phyloP scores from a whole-genome alignment of 1,140 invertebrate genomes.

The Conus ventricosus region DNA sequence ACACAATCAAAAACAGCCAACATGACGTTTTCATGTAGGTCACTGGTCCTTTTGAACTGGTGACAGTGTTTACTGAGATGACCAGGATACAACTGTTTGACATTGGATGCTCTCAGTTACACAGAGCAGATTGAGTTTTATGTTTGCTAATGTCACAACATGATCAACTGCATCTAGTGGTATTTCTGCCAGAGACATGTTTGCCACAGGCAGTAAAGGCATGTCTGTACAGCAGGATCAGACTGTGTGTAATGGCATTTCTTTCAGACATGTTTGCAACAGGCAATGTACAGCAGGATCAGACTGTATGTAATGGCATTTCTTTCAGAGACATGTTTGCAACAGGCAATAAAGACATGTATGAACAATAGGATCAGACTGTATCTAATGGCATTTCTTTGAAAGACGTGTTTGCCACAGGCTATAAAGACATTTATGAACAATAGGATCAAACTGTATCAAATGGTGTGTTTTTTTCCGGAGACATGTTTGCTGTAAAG shows the following conservation, averaged over 20 bases:
- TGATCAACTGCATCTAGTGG: not conserved
- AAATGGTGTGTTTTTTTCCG: not conserved
- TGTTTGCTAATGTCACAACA: not conserved
- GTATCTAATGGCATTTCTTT: not conserved
- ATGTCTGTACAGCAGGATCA: not conserved
- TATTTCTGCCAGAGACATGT: not conserved
- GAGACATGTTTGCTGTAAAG: not conserved
- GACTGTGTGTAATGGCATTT: not conserved
- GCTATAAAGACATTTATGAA: no score
- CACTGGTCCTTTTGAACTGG: no score
- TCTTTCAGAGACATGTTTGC: conserved; percentile 74
- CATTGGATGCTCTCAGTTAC: no score
- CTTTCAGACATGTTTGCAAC: not conserved
- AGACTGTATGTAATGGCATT: not conserved
- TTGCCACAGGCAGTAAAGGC: not conserved
- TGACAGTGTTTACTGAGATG: no score
- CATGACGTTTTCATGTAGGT: no score
- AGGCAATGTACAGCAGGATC: not conserved
- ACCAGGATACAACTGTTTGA: no score
- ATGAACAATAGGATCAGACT: not conserved
- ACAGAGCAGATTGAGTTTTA: no score
- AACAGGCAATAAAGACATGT: conserved; percentile 60
- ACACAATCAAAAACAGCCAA: no score
- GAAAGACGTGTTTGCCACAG: not conserved
- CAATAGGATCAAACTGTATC: not conserved